These are phyloP conservation scores for Polymixis flavicincta DNA, from an alignment of 2,888 invertebrate genomes.

Conservation along the genomic window DNA sequence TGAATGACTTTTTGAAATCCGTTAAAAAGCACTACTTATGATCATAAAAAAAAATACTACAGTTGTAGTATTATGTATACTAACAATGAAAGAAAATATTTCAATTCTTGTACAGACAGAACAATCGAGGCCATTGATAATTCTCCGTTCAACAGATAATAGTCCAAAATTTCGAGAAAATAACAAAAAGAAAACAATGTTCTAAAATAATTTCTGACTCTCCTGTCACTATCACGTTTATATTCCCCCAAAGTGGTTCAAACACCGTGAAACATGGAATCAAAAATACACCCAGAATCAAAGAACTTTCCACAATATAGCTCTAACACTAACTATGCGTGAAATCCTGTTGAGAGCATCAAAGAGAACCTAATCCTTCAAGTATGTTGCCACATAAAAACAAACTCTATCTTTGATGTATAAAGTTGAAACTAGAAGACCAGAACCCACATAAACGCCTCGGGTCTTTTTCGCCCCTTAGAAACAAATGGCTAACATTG, in stretches of 20 bases:
- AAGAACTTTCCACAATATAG: constrained; percentile 87
- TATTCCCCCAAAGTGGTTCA: constrained; percentile 69
- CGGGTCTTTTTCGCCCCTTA: constrained; percentile 71
- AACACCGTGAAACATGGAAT: constrained; percentile 86
- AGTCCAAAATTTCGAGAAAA: background rate
- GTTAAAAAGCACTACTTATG: background rate
- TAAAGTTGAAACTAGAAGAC: constrained; percentile 60
- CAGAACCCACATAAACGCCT: constrained; percentile 53
- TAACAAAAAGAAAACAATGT: background rate
- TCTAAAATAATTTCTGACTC: constrained; percentile 1
- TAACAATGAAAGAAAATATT: background rate
- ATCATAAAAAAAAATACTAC: background rate
- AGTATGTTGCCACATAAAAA: constrained; percentile 39
- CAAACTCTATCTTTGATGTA: constrained; percentile 56
- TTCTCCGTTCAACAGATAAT: background rate
- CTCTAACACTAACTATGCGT: constrained; percentile 88
- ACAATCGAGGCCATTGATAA: too few relatives aligned
- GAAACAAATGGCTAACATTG: constrained; percentile 74
- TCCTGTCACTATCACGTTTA: constrained; percentile 56
- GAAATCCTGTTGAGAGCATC: constrained; percentile 89
- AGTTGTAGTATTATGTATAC: background rate
- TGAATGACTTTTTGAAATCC: too few relatives aligned
- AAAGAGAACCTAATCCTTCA: constrained; percentile 82
- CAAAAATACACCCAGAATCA: constrained; percentile 89
- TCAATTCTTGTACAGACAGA: background rate